phyloP scores from a whole-genome alignment of 2,888 invertebrate species.

The Sinelater perroti region DNA sequence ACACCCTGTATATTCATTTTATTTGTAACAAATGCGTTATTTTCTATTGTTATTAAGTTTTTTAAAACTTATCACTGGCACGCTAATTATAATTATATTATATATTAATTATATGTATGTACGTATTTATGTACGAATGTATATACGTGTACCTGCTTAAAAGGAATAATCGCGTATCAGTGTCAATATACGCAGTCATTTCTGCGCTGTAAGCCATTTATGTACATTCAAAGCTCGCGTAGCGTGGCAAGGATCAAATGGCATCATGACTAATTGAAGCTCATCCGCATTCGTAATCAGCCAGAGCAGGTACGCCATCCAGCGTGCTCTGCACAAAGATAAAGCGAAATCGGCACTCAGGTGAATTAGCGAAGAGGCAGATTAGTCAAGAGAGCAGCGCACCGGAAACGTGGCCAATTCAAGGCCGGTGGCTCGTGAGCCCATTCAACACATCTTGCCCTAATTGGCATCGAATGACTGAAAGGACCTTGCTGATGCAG shows the following conservation, averaged over 20 bases:
- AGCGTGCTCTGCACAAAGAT: slow-evolving; percentile 56
- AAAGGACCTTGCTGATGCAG: slow-evolving; percentile 24
- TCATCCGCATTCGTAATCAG: slow-evolving; percentile 54
- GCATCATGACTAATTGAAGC: slow-evolving; percentile 58
- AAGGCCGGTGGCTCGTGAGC: slow-evolving; percentile 54
- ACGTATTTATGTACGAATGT: slow-evolving; percentile 12
- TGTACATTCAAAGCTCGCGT: slow-evolving; percentile 36
- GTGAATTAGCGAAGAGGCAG: slow-evolving; percentile 54
- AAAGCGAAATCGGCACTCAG: slow-evolving; percentile 58
- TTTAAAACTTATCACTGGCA: too few species aligned
- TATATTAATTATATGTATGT: slow-evolving; percentile 7
- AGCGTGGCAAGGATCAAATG: slow-evolving; percentile 50
- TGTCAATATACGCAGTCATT: slow-evolving; percentile 31
- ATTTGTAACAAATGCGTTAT: not conserved
- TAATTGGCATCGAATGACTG: slow-evolving; percentile 45
- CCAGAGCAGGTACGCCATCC: slow-evolving; percentile 52
- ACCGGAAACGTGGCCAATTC: slow-evolving; percentile 52
- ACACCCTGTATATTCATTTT: too few species aligned
- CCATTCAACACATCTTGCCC: slow-evolving; percentile 50
- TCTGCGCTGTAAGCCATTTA: slow-evolving; percentile 20
- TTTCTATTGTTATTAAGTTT: too few species aligned
- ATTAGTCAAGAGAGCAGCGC: slow-evolving; percentile 60
- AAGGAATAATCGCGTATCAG: slow-evolving; percentile 32
- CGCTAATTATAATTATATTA: too few species aligned
- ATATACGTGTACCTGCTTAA: slow-evolving; percentile 20